Conservation (phyloP, 2,888 invertebrate genomes). For the Pachydiplax longipennis region DNA sequence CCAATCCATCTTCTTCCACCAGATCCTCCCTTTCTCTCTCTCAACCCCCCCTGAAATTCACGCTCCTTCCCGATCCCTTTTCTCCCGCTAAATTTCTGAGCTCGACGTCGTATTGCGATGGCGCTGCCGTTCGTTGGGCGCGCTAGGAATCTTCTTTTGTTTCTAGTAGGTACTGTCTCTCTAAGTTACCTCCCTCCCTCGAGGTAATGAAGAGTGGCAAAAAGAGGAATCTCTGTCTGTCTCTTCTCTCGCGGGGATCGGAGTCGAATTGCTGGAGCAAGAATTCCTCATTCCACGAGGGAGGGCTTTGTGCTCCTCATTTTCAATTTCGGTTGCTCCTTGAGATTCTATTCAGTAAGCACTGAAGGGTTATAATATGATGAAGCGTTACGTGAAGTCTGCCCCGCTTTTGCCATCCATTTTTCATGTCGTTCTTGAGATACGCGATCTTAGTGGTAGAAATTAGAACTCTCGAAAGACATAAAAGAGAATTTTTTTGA, state of each 20-base stretch:
- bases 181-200: background rate
- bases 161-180: background rate
- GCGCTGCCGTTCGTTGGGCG: background rate
- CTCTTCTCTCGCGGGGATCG: background rate
- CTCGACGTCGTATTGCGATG: slow-evolving; percentile 31
- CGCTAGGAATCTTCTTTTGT: slow-evolving; percentile 21
- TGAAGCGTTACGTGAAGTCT: too few species aligned
- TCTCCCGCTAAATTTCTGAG: slow-evolving; percentile 5
- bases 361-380: background rate
- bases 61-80: slow-evolving; percentile 15
- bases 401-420: too few species aligned
- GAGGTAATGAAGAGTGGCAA: slow-evolving; percentile 41
- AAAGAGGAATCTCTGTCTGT: background rate
- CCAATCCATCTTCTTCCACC: slow-evolving; percentile 41
- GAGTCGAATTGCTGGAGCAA: background rate
- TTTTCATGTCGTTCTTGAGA: too few species aligned
- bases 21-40: background rate
- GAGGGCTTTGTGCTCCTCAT: background rate
- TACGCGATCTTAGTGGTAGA: too few species aligned
- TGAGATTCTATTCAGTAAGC: background rate
- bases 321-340: background rate
- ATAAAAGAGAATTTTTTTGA: too few species aligned
- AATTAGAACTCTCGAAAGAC: too few species aligned
- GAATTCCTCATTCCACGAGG: background rate
- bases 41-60: background rate